Conservation (phyloP, 2,797 vertebrate species). For the Erethizon dorsatum region DNA sequence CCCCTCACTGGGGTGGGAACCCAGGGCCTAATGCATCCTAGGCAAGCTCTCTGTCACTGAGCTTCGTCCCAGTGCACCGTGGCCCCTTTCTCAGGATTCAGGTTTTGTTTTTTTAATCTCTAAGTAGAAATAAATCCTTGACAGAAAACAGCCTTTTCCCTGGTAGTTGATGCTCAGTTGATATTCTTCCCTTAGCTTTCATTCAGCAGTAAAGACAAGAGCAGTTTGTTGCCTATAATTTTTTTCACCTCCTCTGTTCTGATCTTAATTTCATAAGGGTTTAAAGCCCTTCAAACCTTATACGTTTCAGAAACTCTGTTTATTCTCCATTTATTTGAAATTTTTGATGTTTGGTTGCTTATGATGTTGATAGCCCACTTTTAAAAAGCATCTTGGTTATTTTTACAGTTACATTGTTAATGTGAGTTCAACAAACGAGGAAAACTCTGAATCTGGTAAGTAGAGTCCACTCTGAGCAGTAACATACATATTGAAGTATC, state of each 20-base stretch:
- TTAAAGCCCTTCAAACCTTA: neutral
- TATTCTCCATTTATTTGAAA: neutral
- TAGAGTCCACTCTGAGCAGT: constrained; percentile 56
- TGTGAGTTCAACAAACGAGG: constrained; percentile 91
- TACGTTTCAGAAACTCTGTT: constrained; percentile 52
- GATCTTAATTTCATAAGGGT: constrained; percentile 16
- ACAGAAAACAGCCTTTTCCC: constrained; percentile 17
- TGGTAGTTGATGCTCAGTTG: neutral
- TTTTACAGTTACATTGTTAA: constrained; percentile 72
- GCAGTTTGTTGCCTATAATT: neutral
- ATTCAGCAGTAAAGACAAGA: neutral
- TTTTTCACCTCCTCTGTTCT: neutral
- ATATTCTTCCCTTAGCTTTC: neutral
- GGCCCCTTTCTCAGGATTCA: neutral
- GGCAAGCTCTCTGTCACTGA: neutral
- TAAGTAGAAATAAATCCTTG: constrained; percentile 39
- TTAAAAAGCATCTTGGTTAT: constrained; percentile 50
- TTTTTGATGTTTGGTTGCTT: constrained; percentile 14
- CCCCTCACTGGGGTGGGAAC: neutral
- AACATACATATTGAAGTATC: neutral
- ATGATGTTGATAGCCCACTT: neutral
- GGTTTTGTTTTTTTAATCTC: neutral
- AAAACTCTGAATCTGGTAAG: constrained; percentile 92
- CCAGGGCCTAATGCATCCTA: neutral
- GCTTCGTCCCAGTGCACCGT: no score